Evolutionary conservation across 2,113 vertebrate genomes (phyloP).

Genomic region (Oceanodroma tethys): DNA sequence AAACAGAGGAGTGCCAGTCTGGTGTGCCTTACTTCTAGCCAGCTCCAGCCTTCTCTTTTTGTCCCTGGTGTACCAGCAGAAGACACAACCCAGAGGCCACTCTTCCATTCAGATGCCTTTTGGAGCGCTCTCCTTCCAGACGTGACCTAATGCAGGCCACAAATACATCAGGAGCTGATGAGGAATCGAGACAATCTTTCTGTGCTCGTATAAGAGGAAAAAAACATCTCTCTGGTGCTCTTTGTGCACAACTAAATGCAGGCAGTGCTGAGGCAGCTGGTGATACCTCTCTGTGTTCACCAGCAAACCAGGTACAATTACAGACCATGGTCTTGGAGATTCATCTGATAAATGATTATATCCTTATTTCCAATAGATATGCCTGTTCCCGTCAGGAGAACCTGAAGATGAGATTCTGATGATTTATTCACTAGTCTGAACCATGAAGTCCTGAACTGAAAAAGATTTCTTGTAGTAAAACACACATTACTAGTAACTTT

Average conservation of each 20-base stretch:
- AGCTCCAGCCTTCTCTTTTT: background rate
- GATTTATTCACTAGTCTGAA: background rate
- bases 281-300: background rate
- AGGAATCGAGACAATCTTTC: background rate
- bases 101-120: background rate
- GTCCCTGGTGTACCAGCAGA: background rate
- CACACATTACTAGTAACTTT: background rate
- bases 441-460: background rate
- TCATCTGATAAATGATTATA: background rate
- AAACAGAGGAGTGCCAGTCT: background rate
- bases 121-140: background rate
- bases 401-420: background rate
- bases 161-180: background rate
- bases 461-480: background rate
- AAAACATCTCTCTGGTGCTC: background rate
- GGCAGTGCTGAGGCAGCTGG: background rate
- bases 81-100: background rate
- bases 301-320: background rate
- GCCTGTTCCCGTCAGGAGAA: background rate
- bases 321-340: background rate
- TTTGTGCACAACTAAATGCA: background rate
- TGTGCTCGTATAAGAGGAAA: background rate
- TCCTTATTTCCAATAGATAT: background rate
- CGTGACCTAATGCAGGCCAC: background rate
- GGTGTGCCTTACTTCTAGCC: background rate